Base-by-base conservation (phyloP, 2,797 vertebrate genomes). In the Myotis daubentonii region DNA sequence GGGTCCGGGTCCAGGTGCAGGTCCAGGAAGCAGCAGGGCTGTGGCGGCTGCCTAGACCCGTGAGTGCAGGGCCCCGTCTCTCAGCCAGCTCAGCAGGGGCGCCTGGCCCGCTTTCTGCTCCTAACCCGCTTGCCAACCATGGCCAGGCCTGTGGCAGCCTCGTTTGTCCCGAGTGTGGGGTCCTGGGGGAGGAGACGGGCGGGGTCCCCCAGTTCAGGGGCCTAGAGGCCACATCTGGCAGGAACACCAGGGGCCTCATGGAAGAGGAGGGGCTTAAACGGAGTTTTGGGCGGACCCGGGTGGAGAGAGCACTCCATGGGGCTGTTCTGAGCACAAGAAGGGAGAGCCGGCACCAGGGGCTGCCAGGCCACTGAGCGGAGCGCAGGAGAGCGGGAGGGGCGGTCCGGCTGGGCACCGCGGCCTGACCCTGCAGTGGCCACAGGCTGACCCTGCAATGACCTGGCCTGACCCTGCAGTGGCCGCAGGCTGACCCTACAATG, bases 341-440 rank as follows among this genome's bases (percentile, higher is more conserved):
- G 41, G 81, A 4, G 15, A 17, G 49, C 8, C 15, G 25, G 23
- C 1, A 5, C 28, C 1, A 0, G 5, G 5, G 20, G 10, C 5
- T 28, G 62, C 15, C 47, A 12, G n/a, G 57, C 55, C 55, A n/a
- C 8, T 6, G 13, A 30, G 68, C 17, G 10, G 3, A 38, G 20
- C 15, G 4, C 5, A 4, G 81, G 60, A 16, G 28, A 5, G 36
- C 11, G 41, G 66, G 28, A 28, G 47, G 2, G 36, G 41, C 8
- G 0, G 0, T 20, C n/a, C 49, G 17, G n/a, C 36, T 2, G 16
- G 13, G 41, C 38, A 8, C 65, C 2, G 1, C 1, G 1, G 33
- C 41, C 15, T 30, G 44, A 28, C 20, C 22, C 12, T 47, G 44
- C 47, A 47, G 44, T 47, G 44, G 12, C 44, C 44, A 2, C 41